These are phyloP conservation scores for Malacoraja senta DNA, from an alignment of 2,797 vertebrate species.

Conservation along the genomic window DNA sequence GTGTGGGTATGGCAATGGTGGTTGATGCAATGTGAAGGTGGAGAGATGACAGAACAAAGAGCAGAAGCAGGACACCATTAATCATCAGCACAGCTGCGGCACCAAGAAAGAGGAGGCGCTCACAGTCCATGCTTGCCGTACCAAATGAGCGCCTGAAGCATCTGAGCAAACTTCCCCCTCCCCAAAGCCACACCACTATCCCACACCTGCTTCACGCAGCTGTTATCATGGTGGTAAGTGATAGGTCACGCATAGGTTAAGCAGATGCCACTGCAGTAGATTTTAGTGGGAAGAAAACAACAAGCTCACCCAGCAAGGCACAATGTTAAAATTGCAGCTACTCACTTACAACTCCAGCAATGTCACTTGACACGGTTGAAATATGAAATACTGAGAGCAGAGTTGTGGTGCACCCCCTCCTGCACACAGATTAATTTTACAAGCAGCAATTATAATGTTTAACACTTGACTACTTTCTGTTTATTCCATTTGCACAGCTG, in stretches of 20 bases:
- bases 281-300: background rate
- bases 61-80: background rate
- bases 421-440: background rate
- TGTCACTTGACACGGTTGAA: background rate
- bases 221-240: background rate
- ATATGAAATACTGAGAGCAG: background rate
- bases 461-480: background rate
- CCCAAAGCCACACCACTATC: background rate
- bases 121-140: background rate
- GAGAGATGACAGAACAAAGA: background rate
- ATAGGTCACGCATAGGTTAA: slow-evolving; percentile 20
- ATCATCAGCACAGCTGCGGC: slow-evolving; percentile 3
- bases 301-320: background rate
- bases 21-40: no score
- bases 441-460: background rate
- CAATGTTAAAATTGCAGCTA: background rate
- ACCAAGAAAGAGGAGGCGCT: background rate
- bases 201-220: slow-evolving; percentile 29
- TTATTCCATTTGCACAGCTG: background rate
- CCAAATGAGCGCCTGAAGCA: background rate
- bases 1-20: background rate
- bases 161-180: background rate
- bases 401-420: background rate
- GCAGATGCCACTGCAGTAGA: slow-evolving; percentile 14
- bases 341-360: background rate